phyloP scores from a whole-genome alignment of 2,888 invertebrate genomes.

The Chaetogeoica ovagalla region DNA sequence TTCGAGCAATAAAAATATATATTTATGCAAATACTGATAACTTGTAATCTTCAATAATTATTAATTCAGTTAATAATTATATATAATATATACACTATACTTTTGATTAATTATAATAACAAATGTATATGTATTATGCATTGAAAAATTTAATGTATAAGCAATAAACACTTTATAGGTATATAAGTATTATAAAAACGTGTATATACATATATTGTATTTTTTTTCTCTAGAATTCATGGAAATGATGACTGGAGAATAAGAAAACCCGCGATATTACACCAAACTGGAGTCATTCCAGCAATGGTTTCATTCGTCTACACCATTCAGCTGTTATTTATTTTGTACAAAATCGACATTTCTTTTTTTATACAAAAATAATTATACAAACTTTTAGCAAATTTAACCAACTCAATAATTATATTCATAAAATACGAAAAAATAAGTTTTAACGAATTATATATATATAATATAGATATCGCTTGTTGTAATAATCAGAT shows the following conservation, averaged over 20 bases:
- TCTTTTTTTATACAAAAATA: slow-evolving; percentile 32
- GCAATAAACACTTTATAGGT: background rate
- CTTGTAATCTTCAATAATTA: no score
- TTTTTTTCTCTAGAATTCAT: slow-evolving; percentile 79
- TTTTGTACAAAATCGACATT: slow-evolving; percentile 43
- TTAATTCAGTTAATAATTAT: no score
- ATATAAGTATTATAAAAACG: slow-evolving; percentile 13
- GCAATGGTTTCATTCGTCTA: slow-evolving; percentile 20
- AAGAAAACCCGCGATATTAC: slow-evolving; percentile 58
- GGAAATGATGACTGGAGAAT: slow-evolving; percentile 96
- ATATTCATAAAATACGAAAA: slow-evolving; percentile 25
- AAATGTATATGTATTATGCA: no score
- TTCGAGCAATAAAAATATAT: no score
- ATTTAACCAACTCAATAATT: slow-evolving; percentile 31
- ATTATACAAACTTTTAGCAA: slow-evolving; percentile 6
- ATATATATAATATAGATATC: background rate
- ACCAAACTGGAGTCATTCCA: slow-evolving; percentile 41
- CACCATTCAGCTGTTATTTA: slow-evolving; percentile 47
- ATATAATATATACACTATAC: no score
- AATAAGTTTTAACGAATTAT: slow-evolving; percentile 30
- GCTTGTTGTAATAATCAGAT: slow-evolving; percentile 40
- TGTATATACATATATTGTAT: slow-evolving; percentile 53
- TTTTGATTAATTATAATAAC: no score
- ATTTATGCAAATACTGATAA: no score
- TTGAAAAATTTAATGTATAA: background rate